Base-by-base conservation (phyloP, 2,113 vertebrate species). In the Scartelaos histophorus region DNA sequence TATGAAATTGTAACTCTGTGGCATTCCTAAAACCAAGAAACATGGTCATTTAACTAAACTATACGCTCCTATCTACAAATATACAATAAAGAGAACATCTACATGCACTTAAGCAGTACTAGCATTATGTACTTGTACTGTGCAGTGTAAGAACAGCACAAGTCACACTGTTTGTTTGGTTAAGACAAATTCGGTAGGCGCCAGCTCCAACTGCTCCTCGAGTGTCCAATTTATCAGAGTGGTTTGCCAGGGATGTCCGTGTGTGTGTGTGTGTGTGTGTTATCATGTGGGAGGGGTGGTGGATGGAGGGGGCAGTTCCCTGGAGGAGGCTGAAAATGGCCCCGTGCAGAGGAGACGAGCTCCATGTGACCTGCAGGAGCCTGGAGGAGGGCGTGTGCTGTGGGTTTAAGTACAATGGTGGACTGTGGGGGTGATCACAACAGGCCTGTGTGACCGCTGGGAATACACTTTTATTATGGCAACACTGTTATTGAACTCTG, bases 311-410 rank as follows among this genome's bases (percentile, higher is more conserved):
- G 56, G 62, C 51, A 13, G 69, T 76, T 81, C 86, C 81, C 83
- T 71, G 29, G 73, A 85, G 87, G 75, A 78, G 66, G 70, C 64
- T 76, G 74, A 74, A 90, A 92, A 90, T 74, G 82, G 87, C 79
- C 87, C 80, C 66, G 71, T 66, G 79, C 76, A 87, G 85, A 70
- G 69, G 69, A 84, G 80, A 66, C 53, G 82, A 87, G 75, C 71
- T 81, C 85, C 88, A 90, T 90, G 86, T 90, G 90, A 93, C 81
- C 79, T 56, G 80, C 57, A 81, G 38, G 7, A 43, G 87, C 74
- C 73, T 78, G 67, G 53, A 80, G 79, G 82, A 68, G 72, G 2
- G 58, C 85, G 85, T 86, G 90, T 87, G 83, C 17, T 82, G 76
- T 68, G 67, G 71, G 88, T 84, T 91, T 86, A 80, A 49, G 67